Conservation (phyloP, 2,888 invertebrate species). For the Itoplectis maculator region DNA sequence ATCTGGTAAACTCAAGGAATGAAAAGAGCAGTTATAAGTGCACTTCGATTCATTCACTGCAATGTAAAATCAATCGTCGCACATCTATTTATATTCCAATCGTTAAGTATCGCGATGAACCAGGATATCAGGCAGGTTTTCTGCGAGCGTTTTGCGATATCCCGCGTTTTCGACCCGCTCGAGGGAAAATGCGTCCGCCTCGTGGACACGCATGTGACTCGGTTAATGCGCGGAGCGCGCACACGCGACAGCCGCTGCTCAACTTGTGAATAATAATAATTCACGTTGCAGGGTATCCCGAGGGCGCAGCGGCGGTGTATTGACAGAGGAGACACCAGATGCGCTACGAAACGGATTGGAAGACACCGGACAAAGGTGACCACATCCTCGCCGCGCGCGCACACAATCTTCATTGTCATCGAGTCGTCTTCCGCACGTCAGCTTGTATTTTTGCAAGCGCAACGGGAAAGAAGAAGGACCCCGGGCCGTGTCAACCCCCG, state of each 20-base stretch:
- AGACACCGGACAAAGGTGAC: constrained; percentile 70
- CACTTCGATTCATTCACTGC: not conserved
- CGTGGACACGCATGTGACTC: constrained; percentile 44
- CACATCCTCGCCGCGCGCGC: constrained; percentile 72
- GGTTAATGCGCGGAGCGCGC: constrained; percentile 11
- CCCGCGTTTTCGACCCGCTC: no score
- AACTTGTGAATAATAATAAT: constrained; percentile 17
- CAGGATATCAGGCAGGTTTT: not conserved
- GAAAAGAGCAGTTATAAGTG: no score
- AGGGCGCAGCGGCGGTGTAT: constrained; percentile 33
- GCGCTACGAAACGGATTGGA: constrained; percentile 71
- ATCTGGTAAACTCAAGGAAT: no score
- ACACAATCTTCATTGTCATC: constrained; percentile 75
- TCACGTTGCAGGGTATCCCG: not conserved
- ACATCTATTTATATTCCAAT: not conserved
- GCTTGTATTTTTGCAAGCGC: constrained; percentile 58
- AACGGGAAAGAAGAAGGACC: not conserved
- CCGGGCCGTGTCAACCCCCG: constrained; percentile 1
- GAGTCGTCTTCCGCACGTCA: constrained; percentile 67
- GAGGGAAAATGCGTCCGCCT: not conserved
- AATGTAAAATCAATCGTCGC: not conserved
- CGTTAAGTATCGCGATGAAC: not conserved
- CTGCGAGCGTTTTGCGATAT: constrained; percentile 10
- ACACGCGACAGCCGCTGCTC: constrained; percentile 27
- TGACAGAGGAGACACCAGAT: constrained; percentile 69